phyloP scores from a whole-genome alignment of 2,888 invertebrate species.

The Hirtodrosophila cameraria region DNA sequence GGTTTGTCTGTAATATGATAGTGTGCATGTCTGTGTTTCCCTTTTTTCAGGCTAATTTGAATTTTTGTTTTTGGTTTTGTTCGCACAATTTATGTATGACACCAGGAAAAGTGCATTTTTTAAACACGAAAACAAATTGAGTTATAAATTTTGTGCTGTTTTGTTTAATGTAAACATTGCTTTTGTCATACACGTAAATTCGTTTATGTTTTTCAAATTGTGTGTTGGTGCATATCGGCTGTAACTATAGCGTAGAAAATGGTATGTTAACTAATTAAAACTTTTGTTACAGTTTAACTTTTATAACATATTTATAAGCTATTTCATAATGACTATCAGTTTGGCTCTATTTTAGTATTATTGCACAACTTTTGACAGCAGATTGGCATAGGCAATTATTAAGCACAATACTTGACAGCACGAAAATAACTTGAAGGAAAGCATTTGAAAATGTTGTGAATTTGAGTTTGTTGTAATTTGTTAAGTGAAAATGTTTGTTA shows the following conservation, averaged over 20 bases:
- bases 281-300: conserved; percentile 9
- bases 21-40: conserved; percentile 4
- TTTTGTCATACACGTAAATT: conserved; percentile 5
- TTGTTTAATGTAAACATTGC: conserved; percentile 57
- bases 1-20: not conserved
- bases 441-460: too few species aligned
- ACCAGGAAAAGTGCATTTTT: conserved; percentile 35
- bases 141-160: conserved; percentile 55
- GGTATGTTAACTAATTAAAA: conserved; percentile 36
- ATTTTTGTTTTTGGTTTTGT: conserved; percentile 37
- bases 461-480: too few species aligned
- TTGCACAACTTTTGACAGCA: conserved; percentile 32
- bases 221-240: not conserved
- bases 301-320: conserved; percentile 25
- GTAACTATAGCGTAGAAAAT: conserved; percentile 1
- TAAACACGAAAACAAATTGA: conserved; percentile 55
- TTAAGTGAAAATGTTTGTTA: too few species aligned
- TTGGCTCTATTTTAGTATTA: not conserved
- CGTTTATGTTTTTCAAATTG: conserved; percentile 8
- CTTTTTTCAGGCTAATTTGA: conserved; percentile 53
- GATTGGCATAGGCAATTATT: conserved; percentile 43
- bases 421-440: not conserved
- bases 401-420: not conserved
- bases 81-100: conserved; percentile 58
- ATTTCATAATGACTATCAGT: not conserved